Conservation (phyloP, 2,888 invertebrate species). For the Desoria tigrina region DNA sequence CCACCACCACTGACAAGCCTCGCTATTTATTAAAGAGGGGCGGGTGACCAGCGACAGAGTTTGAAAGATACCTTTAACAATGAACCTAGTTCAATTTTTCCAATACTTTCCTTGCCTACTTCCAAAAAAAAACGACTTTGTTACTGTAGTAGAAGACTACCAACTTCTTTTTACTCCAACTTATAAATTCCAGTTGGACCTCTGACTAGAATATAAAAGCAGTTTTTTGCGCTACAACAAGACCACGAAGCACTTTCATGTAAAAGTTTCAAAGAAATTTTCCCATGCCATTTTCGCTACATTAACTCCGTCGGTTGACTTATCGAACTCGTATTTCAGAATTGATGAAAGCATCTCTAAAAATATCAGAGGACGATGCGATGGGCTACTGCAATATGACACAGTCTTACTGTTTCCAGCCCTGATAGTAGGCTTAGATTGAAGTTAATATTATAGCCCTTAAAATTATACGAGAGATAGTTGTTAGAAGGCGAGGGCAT, state of each 20-base stretch:
- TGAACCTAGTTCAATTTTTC: background rate
- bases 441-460: too few relatives aligned
- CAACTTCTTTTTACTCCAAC: background rate
- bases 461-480: too few relatives aligned
- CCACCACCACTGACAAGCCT: slow-evolving; percentile 2
- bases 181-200: background rate
- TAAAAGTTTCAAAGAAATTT: slow-evolving; percentile 28
- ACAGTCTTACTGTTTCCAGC: background rate
- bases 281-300: slow-evolving; percentile 37
- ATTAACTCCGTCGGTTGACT: slow-evolving; percentile 38
- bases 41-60: slow-evolving; percentile 4
- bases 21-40: slow-evolving; percentile 7
- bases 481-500: too few relatives aligned
- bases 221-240: slow-evolving; percentile 11
- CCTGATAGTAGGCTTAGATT: background rate
- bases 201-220: slow-evolving; percentile 26
- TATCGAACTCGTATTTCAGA: slow-evolving; percentile 33
- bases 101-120: slow-evolving; percentile 1
- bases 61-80: slow-evolving; percentile 1
- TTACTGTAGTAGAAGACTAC: background rate
- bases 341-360: slow-evolving; percentile 11
- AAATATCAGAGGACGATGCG: background rate
- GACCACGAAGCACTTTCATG: background rate
- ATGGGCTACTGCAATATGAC: too few relatives aligned
- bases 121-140: background rate